phyloP scores from a whole-genome alignment of 2,888 invertebrate species.

The Ellobium chinense region DNA sequence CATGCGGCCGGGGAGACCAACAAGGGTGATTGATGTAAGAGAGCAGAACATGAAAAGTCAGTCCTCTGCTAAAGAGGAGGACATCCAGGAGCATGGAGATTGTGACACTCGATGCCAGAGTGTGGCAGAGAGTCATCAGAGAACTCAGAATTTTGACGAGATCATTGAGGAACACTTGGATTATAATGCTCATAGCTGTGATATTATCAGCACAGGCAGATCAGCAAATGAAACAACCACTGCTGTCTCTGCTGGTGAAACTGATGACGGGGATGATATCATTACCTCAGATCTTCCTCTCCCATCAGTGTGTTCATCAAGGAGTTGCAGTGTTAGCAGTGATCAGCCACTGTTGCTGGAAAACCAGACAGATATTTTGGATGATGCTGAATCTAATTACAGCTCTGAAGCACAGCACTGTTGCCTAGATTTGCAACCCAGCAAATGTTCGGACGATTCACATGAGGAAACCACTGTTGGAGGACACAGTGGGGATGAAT shows the following conservation, averaged over 20 bases:
- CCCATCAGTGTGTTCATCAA: slow-evolving; percentile 4
- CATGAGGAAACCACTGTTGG: neutral
- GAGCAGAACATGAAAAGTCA: slow-evolving; percentile 6
- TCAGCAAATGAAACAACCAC: neutral
- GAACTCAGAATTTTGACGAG: neutral
- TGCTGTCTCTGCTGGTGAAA: neutral
- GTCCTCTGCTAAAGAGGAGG: neutral
- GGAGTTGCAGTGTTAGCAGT: slow-evolving; percentile 33
- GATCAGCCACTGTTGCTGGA: slow-evolving; percentile 25
- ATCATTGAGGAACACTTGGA: neutral
- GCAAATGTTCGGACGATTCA: neutral
- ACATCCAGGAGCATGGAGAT: neutral
- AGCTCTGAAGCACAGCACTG: neutral
- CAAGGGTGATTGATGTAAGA: slow-evolving; percentile 36
- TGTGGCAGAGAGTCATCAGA: neutral
- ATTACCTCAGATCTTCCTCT: neutral
- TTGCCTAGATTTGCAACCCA: neutral
- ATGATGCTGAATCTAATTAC: neutral
- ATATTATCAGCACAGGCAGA: neutral
- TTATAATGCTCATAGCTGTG: neutral
- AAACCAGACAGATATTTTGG: neutral
- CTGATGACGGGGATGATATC: neutral
- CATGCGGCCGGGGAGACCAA: slow-evolving; percentile 38
- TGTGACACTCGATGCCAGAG: no score
- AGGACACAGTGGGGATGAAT: neutral